phyloP scores from a whole-genome alignment of 2,113 vertebrate genomes.

The Erpornis zantholeuca region DNA sequence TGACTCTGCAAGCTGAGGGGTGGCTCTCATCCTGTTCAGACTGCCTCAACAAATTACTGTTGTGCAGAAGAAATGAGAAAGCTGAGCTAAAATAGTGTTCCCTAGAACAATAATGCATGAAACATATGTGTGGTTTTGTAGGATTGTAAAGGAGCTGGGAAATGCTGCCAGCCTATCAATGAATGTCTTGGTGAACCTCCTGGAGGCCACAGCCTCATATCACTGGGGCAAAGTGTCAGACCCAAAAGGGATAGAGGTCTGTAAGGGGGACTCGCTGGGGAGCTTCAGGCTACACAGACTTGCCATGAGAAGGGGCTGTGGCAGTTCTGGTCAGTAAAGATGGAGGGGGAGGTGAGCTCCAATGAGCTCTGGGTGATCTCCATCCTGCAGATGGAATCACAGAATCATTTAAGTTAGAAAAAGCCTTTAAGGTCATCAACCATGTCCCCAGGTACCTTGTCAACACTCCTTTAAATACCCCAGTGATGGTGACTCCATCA shows the following conservation, averaged over 20 bases:
- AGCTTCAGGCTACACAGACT: not conserved
- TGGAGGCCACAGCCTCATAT: not conserved
- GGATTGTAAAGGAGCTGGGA: not conserved
- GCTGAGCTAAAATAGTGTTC: not conserved
- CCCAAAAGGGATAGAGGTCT: not conserved
- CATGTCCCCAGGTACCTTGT: not conserved
- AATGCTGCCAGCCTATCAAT: not conserved
- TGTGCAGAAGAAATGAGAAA: not conserved
- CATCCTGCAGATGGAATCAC: not conserved
- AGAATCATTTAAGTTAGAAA: not conserved
- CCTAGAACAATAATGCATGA: not conserved
- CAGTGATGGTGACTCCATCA: not conserved
- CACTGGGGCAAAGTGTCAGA: not conserved
- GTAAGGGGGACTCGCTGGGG: not conserved
- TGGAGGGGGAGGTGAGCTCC: not conserved
- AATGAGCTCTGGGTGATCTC: not conserved
- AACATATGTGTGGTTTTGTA: not conserved
- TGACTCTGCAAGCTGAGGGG: not conserved
- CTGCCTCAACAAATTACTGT: not conserved
- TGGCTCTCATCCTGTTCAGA: not conserved
- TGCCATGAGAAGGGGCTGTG: not conserved
- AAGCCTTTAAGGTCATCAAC: not conserved
- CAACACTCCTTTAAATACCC: not conserved
- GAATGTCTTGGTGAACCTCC: not conserved
- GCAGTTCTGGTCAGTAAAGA: not conserved